Percentiles rank a stretch among this genome's conserved stretches.
Evolutionary conservation across 2,113 vertebrate genomes (phyloP).

Genomic region (Hypomesus transpacificus): DNA sequence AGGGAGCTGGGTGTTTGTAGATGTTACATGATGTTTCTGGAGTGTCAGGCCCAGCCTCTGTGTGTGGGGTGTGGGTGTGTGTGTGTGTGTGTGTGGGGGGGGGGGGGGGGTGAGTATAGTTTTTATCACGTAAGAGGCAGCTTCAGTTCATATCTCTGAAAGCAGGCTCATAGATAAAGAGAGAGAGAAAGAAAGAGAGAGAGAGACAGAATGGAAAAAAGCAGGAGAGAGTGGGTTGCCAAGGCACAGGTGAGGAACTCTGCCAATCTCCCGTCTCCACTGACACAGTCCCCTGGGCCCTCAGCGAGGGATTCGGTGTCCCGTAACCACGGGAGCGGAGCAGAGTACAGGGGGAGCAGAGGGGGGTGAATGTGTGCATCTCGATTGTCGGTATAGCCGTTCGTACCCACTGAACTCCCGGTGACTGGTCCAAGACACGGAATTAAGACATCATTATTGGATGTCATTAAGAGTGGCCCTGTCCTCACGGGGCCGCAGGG

Average conservation of each 20-base stretch:
- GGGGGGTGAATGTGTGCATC: conserved; percentile 51
- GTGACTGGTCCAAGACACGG: conserved; percentile 49
- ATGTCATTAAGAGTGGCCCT: conserved; percentile 58
- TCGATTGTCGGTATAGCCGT: conserved; percentile 51
- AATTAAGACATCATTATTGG: conserved; percentile 68
- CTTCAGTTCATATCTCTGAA: conserved; percentile 41
- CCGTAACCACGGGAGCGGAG: conserved; percentile 67
- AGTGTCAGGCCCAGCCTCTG: neutral
- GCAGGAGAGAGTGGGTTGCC: conserved; percentile 40
- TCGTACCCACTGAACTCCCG: conserved; percentile 60
- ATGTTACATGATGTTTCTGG: neutral
- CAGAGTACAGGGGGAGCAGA: conserved; percentile 42
- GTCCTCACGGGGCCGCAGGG: conserved; percentile 39
- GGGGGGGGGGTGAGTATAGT: neutral
- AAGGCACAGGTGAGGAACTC: conserved; percentile 52
- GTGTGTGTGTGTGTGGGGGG: neutral
- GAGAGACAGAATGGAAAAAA: too few relatives aligned
- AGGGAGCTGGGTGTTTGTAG: conserved; percentile 37
- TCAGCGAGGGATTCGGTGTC: conserved; percentile 67
- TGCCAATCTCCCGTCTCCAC: conserved; percentile 65
- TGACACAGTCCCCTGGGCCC: conserved; percentile 64
- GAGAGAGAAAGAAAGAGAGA: neutral
- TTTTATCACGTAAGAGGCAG: conserved; percentile 24
- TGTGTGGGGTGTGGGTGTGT: neutral
- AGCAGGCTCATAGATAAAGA: conserved; percentile 16